Conservation (phyloP, 2,113 vertebrate genomes). For the Heliornis fulica region DNA sequence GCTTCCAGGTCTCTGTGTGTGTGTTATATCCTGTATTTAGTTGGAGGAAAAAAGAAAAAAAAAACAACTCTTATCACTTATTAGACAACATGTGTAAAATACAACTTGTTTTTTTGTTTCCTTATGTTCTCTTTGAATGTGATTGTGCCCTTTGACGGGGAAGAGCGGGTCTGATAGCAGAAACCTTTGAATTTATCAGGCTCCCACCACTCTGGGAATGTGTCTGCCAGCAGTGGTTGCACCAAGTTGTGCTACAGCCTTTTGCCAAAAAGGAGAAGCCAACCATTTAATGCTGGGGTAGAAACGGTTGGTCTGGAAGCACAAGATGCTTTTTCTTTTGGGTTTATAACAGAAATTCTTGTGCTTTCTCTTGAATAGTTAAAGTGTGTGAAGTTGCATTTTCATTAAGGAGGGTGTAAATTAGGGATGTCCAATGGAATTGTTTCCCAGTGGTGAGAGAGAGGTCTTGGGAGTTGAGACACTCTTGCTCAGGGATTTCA, state of each 20-base stretch:
- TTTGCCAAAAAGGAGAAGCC: background rate
- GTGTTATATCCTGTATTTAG: background rate
- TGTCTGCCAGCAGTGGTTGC: background rate
- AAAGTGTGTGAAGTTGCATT: background rate
- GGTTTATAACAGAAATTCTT: background rate
- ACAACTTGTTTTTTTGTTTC: background rate
- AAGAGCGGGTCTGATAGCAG: background rate
- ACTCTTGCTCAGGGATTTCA: background rate
- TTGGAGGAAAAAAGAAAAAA: background rate
- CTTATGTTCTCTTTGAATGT: background rate
- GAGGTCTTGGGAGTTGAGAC: background rate
- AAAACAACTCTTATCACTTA: background rate
- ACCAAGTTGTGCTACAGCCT: background rate
- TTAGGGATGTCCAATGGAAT: fast-evolving
- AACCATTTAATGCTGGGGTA: background rate
- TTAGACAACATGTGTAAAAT: slow-evolving; percentile 13
- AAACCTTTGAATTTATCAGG: background rate
- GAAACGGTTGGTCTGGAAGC: background rate
- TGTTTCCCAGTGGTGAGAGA: background rate
- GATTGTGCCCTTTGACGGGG: background rate
- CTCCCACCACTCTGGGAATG: background rate
- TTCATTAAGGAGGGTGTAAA: background rate
- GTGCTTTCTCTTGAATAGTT: background rate
- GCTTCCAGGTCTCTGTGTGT: background rate
- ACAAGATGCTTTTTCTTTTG: background rate